Evolutionary conservation across 2,113 vertebrate species (phyloP).

Genomic region (Thermophis baileyi): DNA sequence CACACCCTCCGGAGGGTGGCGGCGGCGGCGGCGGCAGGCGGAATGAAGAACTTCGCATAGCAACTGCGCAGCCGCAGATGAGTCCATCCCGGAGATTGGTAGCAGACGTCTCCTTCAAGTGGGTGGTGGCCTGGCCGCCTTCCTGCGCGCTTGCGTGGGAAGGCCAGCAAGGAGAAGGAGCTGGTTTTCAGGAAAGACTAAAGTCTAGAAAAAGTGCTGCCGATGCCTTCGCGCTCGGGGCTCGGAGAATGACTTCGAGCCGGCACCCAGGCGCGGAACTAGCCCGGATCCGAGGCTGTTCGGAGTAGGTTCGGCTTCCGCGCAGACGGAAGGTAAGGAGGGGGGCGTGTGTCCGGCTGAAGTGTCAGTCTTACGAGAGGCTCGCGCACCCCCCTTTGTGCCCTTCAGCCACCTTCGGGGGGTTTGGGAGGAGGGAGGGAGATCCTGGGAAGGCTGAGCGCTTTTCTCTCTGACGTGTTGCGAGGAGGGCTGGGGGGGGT

Average conservation of each 20-base stretch:
- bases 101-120: not conserved
- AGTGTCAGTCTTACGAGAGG: not conserved
- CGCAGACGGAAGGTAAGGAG: not conserved
- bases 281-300: rapidly evolving
- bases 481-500: not conserved
- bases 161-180: not conserved
- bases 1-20: not conserved
- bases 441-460: not conserved
- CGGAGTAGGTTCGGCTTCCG: not conserved
- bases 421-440: not conserved
- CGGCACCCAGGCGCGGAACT: not conserved
- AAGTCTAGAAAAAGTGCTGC: not conserved
- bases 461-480: not conserved
- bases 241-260: not conserved
- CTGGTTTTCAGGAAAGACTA: no score
- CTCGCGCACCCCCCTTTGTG: not conserved
- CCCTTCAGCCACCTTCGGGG: not conserved
- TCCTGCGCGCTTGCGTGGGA: not conserved
- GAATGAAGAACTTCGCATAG: not conserved
- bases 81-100: not conserved
- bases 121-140: no score
- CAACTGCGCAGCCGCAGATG: conserved; percentile 18
- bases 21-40: rapidly evolving
- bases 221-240: not conserved
- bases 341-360: conserved; percentile 2